Percentiles rank a stretch among this genome's conserved stretches.
phyloP scores from a whole-genome alignment of 2,888 invertebrate species.

The Exocentrus adspersus region DNA sequence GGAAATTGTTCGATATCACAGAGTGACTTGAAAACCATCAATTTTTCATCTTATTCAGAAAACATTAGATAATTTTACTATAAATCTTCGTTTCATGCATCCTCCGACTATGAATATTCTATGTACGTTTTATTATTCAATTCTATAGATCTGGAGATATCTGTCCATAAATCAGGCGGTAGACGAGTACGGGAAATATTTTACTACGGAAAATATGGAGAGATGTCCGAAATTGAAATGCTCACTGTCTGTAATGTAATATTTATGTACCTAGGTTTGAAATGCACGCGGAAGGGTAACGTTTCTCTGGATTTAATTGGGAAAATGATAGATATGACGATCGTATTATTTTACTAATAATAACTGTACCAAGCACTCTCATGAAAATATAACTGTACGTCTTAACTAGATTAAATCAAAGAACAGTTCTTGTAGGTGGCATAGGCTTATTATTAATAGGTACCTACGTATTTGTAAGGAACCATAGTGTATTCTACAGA shows the following conservation, averaged over 20 bases:
- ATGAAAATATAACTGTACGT: too few species aligned
- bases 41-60: constrained; percentile 11
- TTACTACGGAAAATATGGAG: constrained; percentile 10
- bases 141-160: constrained; percentile 10
- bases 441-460: too few species aligned
- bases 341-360: too few species aligned
- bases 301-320: too few species aligned
- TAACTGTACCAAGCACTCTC: too few species aligned
- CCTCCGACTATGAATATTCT: constrained; percentile 12
- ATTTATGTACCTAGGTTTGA: not conserved
- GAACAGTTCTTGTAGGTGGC: too few species aligned
- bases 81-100: constrained; percentile 10
- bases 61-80: constrained; percentile 17
- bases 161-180: constrained; percentile 12
- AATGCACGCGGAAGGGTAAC: not conserved
- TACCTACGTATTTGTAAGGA: too few species aligned
- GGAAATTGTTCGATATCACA: not conserved
- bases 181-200: constrained; percentile 9
- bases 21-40: constrained; percentile 3
- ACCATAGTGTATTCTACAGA: too few species aligned
- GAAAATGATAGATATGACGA: too few species aligned
- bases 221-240: constrained; percentile 10
- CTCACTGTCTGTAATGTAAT: not conserved
- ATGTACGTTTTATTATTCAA: constrained; percentile 14
- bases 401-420: too few species aligned